These are phyloP conservation scores for Sinocyclocheilus anshuiensis DNA, from an alignment of 2,113 vertebrate genomes.

Conservation along the genomic window DNA sequence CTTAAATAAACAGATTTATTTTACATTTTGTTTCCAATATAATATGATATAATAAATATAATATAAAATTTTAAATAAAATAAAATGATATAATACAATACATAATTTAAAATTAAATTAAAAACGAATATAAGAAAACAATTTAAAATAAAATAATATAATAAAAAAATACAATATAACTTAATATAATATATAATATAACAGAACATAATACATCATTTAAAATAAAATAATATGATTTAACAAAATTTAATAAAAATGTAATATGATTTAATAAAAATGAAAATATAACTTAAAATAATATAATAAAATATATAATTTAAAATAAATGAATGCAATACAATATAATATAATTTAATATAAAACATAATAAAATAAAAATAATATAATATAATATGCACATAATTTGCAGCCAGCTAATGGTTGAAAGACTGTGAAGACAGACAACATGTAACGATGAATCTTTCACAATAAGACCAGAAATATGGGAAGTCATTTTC, in stretches of 20 bases:
- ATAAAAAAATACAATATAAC: no score
- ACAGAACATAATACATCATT: not conserved
- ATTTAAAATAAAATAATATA: no score
- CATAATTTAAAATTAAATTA: no score
- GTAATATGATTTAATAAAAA: no score
- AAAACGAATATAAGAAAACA: no score
- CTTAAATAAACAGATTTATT: not conserved
- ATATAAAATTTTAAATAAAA: no score
- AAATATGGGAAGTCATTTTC: not conserved
- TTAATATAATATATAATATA: not conserved
- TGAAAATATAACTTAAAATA: not conserved
- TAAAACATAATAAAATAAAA: not conserved
- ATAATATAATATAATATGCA: not conserved
- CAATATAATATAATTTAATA: not conserved
- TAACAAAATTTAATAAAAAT: not conserved
- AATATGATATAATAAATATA: no score
- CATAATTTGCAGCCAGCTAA: not conserved
- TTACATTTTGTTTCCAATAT: not conserved
- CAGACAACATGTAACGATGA: not conserved
- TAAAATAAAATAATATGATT: not conserved
- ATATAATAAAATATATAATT: not conserved
- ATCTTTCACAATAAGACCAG: not conserved
- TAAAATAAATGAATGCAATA: not conserved
- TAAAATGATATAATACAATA: no score
- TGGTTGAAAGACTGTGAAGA: not conserved